Evolutionary conservation across 1,140 invertebrate species (phyloP).

Genomic region (Dendroctonus ponderosae): DNA sequence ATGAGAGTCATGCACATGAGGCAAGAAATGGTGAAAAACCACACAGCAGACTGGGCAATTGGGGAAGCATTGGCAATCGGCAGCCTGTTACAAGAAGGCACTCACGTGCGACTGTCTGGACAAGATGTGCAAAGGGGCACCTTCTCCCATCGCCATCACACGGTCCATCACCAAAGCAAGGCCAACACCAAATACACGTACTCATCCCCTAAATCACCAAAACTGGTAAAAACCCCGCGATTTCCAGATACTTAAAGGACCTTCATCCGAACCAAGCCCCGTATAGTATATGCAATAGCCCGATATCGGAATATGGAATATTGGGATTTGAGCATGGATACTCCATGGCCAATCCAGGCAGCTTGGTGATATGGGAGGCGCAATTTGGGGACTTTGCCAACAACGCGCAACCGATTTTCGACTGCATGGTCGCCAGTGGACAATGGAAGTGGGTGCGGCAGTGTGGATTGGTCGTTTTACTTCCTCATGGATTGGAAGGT

Average conservation of each 20-base stretch:
- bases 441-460: constrained; percentile 84
- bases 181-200: constrained; percentile 28
- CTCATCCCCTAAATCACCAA: constrained; percentile 28
- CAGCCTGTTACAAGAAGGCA: constrained; percentile 65
- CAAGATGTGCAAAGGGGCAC: constrained; percentile 88
- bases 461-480: constrained; percentile 75
- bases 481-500: constrained; percentile 89
- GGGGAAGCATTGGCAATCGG: constrained; percentile 82
- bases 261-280: constrained; percentile 71
- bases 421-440: constrained; percentile 78
- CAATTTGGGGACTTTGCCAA: constrained; percentile 91
- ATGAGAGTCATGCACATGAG: constrained; percentile 61
- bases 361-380: constrained; percentile 85
- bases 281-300: constrained; percentile 79
- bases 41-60: constrained; percentile 79
- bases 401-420: constrained; percentile 81
- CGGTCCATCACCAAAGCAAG: constrained; percentile 75
- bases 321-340: constrained; percentile 83
- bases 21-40: constrained; percentile 65
- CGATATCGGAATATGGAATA: constrained; percentile 76
- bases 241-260: constrained; percentile 55
- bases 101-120: constrained; percentile 68
- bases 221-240: constrained; percentile 38
- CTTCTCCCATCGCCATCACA: constrained; percentile 72
- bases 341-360: constrained; percentile 76